Percentiles rank a stretch among this genome's conserved stretches.
phyloP scores from a whole-genome alignment of 2,888 invertebrate genomes.

The Phalangium opilio region DNA sequence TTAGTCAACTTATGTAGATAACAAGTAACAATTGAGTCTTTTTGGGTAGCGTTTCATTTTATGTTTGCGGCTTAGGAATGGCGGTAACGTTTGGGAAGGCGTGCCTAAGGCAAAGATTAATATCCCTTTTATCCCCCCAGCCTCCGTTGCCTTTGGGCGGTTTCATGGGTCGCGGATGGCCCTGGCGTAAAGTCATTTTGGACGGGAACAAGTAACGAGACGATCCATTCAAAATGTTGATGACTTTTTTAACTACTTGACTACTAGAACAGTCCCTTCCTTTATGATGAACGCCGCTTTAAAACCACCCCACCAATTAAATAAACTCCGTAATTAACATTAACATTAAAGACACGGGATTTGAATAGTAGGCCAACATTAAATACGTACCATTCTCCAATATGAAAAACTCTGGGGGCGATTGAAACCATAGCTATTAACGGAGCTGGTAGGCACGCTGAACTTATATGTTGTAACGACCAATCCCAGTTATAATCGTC shows the following conservation, averaged over 20 bases:
- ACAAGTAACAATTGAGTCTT: too few relatives aligned
- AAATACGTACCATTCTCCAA: constrained; percentile 80
- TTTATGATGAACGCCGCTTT: constrained; percentile 84
- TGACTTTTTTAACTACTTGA: constrained; percentile 34
- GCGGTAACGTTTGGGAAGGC: too few relatives aligned
- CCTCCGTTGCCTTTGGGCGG: constrained; percentile 81
- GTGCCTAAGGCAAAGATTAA: constrained; percentile 51
- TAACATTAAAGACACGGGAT: background rate
- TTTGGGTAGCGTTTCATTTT: too few relatives aligned
- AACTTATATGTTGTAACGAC: constrained; percentile 80
- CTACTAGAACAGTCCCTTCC: constrained; percentile 68
- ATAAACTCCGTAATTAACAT: background rate
- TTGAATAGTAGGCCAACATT: background rate
- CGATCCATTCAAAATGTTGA: constrained; percentile 30
- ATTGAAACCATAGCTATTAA: constrained; percentile 76
- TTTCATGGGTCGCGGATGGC: constrained; percentile 42
- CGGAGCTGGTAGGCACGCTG: constrained; percentile 41
- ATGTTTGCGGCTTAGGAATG: too few relatives aligned
- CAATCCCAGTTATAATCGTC: constrained; percentile 99
- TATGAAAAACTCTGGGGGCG: constrained; percentile 91
- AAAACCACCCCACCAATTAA: constrained; percentile 23
- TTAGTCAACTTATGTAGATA: too few relatives aligned
- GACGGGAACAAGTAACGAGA: constrained; percentile 35
- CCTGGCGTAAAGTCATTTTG: constrained; percentile 34
- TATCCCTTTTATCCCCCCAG: constrained; percentile 88